Conservation (phyloP, 1,140 invertebrate species). For the Lordiphosa clarofinis region DNA sequence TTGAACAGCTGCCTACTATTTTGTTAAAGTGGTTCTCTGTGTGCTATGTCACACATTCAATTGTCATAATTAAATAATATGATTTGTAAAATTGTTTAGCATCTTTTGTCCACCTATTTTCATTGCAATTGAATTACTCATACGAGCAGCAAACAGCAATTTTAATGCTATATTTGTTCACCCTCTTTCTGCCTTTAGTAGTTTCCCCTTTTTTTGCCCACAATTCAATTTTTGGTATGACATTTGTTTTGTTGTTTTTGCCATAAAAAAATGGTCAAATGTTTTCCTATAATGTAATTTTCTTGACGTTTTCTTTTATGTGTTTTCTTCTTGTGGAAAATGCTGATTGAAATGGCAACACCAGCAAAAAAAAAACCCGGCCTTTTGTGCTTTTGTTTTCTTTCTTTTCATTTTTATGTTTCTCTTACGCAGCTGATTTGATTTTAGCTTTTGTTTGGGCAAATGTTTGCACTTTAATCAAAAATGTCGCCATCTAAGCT, state of each 20-base stretch:
- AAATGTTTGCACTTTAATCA: conserved; percentile 72
- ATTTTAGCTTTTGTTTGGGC: conserved; percentile 55
- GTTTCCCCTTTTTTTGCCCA: conserved; percentile 37
- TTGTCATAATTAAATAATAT: too few relatives aligned
- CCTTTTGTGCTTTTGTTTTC: conserved; percentile 42
- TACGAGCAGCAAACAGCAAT: conserved; percentile 20
- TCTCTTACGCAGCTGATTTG: conserved; percentile 48
- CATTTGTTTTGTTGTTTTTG: conserved; percentile 31
- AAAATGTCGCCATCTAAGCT: conserved; percentile 56
- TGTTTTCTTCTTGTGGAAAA: conserved; percentile 43
- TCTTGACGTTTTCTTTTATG: conserved; percentile 57
- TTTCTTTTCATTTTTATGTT: conserved; percentile 26
- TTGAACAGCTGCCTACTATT: too few relatives aligned
- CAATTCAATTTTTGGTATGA: conserved; percentile 57
- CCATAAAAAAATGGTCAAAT: conserved; percentile 67
- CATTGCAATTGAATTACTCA: conserved; percentile 17
- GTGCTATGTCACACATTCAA: too few relatives aligned
- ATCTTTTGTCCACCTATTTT: too few relatives aligned
- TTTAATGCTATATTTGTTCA: conserved; percentile 17
- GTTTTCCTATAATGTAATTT: conserved; percentile 72
- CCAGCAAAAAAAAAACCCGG: conserved; percentile 18
- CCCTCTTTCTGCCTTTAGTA: conserved; percentile 23
- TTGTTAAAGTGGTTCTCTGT: too few relatives aligned
- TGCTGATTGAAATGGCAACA: conserved; percentile 63
- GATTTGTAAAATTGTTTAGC: too few relatives aligned